phyloP scores from a whole-genome alignment of 2,113 vertebrate species.

The Paralichthys olivaceus region DNA sequence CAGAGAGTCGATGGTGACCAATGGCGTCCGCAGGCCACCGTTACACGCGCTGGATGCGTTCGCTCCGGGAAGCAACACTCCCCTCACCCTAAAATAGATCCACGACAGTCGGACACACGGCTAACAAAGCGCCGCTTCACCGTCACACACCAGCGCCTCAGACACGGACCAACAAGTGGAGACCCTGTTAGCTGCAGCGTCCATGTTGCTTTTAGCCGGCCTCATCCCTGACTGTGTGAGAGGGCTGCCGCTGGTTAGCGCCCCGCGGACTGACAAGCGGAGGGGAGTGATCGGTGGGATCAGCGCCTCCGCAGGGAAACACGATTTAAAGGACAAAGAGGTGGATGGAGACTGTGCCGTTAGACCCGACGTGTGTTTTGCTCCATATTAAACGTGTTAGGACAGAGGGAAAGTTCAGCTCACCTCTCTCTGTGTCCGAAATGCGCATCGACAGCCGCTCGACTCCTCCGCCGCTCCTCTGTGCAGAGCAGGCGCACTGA shows the following conservation, averaged over 20 bases:
- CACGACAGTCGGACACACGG: slow-evolving; percentile 8
- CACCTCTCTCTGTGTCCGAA: slow-evolving; percentile 60
- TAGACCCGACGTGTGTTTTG: fast-evolving
- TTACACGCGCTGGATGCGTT: slow-evolving; percentile 33
- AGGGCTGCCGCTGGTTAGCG: neutral
- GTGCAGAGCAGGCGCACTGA: slow-evolving; percentile 66
- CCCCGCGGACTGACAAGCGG: slow-evolving; percentile 38
- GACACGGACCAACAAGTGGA: neutral
- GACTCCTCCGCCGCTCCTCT: slow-evolving; percentile 6
- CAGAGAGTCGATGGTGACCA: slow-evolving; percentile 37
- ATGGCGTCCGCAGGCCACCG: slow-evolving; percentile 49
- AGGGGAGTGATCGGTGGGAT: slow-evolving; percentile 25
- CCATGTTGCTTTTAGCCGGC: neutral
- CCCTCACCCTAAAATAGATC: slow-evolving; percentile 47
- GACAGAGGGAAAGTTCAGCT: neutral
- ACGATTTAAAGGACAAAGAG: neutral
- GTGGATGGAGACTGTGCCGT: fast-evolving
- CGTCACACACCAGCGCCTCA: neutral
- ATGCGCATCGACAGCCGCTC: slow-evolving; percentile 20
- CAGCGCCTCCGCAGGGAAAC: slow-evolving; percentile 1
- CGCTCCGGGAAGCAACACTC: slow-evolving; percentile 25
- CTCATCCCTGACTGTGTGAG: neutral
- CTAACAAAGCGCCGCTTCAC: slow-evolving; percentile 49
- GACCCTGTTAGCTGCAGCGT: neutral
- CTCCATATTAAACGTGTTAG: fast-evolving